These are phyloP conservation scores for Coelopa pilipes DNA, from an alignment of 2,888 invertebrate genomes.

Conservation along the genomic window DNA sequence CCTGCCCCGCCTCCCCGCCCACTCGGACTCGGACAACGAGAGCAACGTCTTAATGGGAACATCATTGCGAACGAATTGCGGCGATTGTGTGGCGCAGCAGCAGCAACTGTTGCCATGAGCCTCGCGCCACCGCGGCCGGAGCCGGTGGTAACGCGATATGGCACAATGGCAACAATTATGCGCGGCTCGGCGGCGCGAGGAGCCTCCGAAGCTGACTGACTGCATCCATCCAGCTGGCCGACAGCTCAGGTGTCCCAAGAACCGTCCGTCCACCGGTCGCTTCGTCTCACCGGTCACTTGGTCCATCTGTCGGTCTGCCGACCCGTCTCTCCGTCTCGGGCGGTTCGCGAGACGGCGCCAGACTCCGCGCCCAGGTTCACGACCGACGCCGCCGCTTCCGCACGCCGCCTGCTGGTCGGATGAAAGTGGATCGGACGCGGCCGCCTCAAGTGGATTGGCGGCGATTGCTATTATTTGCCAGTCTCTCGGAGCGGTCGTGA, in stretches of 20 bases:
- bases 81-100: too few species aligned
- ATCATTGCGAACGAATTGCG: too few species aligned
- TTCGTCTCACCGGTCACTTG: too few species aligned
- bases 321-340: too few species aligned
- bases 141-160: slow-evolving; percentile 23
- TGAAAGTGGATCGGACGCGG: background rate
- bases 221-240: background rate
- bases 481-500: too few species aligned
- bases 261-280: background rate
- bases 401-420: background rate
- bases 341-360: too few species aligned
- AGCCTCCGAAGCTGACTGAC: background rate
- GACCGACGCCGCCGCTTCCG: too few species aligned
- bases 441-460: background rate
- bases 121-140: background rate
- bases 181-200: slow-evolving; percentile 6
- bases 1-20: background rate
- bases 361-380: too few species aligned
- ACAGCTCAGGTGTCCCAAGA: background rate
- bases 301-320: too few species aligned
- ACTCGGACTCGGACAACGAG: too few species aligned
- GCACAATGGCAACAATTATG: slow-evolving; percentile 26
- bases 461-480: background rate
- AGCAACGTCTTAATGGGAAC: too few species aligned
- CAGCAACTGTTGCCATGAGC: background rate